Evolutionary conservation across 2,888 invertebrate genomes (phyloP), one percentile per base, ranked within the genome.

Genomic region (Timema cristinae): DNA sequence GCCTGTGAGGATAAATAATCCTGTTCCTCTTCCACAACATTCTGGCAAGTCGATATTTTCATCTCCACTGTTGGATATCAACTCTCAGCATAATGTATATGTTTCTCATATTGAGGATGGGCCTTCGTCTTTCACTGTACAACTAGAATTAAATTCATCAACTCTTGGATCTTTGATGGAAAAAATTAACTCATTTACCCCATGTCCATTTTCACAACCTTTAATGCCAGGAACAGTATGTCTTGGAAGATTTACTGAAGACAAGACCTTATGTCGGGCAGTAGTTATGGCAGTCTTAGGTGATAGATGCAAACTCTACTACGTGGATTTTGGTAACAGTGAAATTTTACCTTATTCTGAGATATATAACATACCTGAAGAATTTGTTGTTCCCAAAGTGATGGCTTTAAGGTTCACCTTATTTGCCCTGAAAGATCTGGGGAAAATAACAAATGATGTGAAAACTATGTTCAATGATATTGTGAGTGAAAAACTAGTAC

Each of bases 21-120:
- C 32, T 32, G 32, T 32, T 32, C 32, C 32, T 32, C 32, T 32
- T 32, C 32, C 32, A 32, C 32, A 32, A 32, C 32, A 32, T 32
- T 32, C 32, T 32, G 32, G 32, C 32, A 32, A 32, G 32, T 32
- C 32, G 32, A 83, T 74, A 81, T 85, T 80, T 61, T 79, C 79
- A 67, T 78, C 79, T 0, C 77, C 80, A 15, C 77, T 80, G 15
- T 77, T 89, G 50, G 84, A 85, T 48, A 81, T 86, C 4, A 85
- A 85, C 69, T 85, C 86, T 0, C 85, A 85, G 75, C 89, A 92
- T 77, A 86, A 88, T 77, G 91, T 92, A 0, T 89, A 86, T 79
- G 88, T 93, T 2, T 92, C 92, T 32, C 90, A 86, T 80, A 90
- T 93, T 16, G 91, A 92, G 77, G 92, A 94, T 78, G 93, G 93